Conservation (phyloP, 2,797 vertebrate species). For the Esox masquinongy region DNA sequence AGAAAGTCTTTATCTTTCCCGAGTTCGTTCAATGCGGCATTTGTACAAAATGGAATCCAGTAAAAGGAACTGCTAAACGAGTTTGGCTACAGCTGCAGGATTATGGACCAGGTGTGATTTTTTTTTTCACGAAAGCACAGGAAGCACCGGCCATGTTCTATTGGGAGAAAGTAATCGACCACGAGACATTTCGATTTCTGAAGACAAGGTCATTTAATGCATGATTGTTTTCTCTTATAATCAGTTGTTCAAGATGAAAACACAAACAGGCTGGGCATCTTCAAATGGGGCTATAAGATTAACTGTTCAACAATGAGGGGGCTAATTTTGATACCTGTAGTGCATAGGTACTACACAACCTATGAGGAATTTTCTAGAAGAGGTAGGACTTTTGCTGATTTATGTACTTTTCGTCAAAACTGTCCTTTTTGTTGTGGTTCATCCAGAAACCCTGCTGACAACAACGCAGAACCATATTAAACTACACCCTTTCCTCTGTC, state of each 20-base stretch:
- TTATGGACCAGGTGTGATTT: conserved; percentile 26
- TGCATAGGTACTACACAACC: conserved; percentile 16
- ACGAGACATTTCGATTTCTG: conserved; percentile 17
- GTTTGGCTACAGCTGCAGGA: conserved; percentile 26
- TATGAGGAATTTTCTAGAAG: conserved; percentile 9
- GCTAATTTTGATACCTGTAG: conserved; percentile 41
- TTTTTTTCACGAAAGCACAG: conserved; percentile 33
- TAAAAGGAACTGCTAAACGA: conserved; percentile 24
- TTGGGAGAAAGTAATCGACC: not conserved
- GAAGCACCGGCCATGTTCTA: conserved; percentile 13
- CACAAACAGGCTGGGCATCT: not conserved
- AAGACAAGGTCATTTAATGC: conserved; percentile 33
- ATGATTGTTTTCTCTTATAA: conserved; percentile 37
- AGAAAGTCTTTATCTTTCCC: not conserved
- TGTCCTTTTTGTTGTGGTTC: not conserved
- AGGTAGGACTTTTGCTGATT: not conserved
- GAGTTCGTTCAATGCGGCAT: conserved; percentile 4
- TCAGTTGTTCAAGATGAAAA: conserved; percentile 8
- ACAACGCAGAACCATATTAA: not conserved
- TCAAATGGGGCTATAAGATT: not conserved
- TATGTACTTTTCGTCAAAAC: not conserved
- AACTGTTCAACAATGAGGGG: conserved; percentile 3
- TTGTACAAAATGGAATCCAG: conserved; percentile 2
- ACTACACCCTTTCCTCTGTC: conserved; percentile 33
- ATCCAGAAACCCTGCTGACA: conserved; percentile 6